Base-by-base conservation (phyloP, 1,140 invertebrate genomes). In the Antheraea mylitta region DNA sequence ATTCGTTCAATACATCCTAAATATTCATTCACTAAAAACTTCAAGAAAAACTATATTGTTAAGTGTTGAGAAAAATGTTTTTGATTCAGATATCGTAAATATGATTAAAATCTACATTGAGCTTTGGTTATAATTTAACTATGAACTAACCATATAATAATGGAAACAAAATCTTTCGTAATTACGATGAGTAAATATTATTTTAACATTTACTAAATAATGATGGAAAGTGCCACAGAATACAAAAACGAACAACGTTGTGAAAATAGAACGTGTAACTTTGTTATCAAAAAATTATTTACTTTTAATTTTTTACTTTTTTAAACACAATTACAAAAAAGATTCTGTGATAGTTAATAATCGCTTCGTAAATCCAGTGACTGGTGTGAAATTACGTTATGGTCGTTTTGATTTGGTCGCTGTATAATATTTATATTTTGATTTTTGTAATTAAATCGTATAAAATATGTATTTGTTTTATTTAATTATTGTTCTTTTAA, bases 251-350 rank as follows among this genome's bases (percentile, higher is more conserved):
- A 8, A 48, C n/a, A 65, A 53, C 13, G 11, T 48, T 48, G 42
- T 65, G 38, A 48, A 53, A 65, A 13, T 19, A 18, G 18, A 19
- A 19, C 7, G 59, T 22, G 22, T 60, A 60, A 10, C 59, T 22
- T 30, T 53, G 45, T 36, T 48, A 48, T 65, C 64, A 65, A 65
- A 65, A 30, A 4, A 65, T 65, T 65, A 65, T 65, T 65, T 65
- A 65, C 19, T 48, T 19, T 45, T 65, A 53, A 65, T 65, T 65
- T 8, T 22, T 30, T 10, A 61, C 22, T 53, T 48, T 7, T 63
- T 63, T 65, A 18, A 10, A 45, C 19, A 45, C 53, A 65, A 18
- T 19, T 19, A 65, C 38, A 48, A 45, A 48, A 11, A 42, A 45
- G 19, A 53, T 60, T 19, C 64, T 65, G 64, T 65, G 64, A 65